Evolutionary conservation across 2,797 vertebrate species (phyloP).

Genomic region (Sarcophilus harrisii): DNA sequence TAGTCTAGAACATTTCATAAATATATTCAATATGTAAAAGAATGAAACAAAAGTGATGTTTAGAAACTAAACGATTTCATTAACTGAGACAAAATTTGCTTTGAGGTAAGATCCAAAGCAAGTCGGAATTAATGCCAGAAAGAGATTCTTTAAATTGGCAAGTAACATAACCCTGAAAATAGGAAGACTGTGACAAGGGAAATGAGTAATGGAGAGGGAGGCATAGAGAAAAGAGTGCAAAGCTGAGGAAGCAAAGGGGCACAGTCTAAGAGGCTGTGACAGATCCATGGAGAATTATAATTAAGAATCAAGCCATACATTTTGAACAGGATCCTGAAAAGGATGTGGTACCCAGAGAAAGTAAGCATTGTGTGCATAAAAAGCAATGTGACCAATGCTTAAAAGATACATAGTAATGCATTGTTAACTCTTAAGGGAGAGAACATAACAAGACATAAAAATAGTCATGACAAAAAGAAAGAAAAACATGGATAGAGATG

Average conservation of each 20-base stretch:
- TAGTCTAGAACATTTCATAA: not conserved
- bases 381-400: slow-evolving; percentile 7
- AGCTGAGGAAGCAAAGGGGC: slow-evolving; percentile 56
- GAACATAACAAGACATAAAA: not conserved
- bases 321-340: slow-evolving; percentile 57
- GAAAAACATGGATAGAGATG: not conserved
- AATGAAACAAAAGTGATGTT: slow-evolving; percentile 7
- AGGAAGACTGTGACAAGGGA: slow-evolving; percentile 33
- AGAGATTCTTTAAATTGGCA: slow-evolving; percentile 59
- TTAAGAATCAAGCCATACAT: slow-evolving; percentile 64
- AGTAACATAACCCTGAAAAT: slow-evolving; percentile 49
- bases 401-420: not conserved
- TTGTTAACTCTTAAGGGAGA: not conserved
- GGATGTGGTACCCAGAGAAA: not conserved
- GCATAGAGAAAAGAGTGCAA: slow-evolving; percentile 26
- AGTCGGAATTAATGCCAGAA: not conserved
- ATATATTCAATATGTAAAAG: slow-evolving; percentile 4
- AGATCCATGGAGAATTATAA: slow-evolving; percentile 45
- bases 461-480: not conserved
- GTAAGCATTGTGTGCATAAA: not conserved
- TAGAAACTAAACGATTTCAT: slow-evolving; percentile 43
- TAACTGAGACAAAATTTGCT: not conserved
- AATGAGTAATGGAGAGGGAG: slow-evolving; percentile 65
- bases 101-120: not conserved
- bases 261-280: slow-evolving; percentile 42